phyloP scores from a whole-genome alignment of 2,113 vertebrate species.

The Lasiurus cinereus region DNA sequence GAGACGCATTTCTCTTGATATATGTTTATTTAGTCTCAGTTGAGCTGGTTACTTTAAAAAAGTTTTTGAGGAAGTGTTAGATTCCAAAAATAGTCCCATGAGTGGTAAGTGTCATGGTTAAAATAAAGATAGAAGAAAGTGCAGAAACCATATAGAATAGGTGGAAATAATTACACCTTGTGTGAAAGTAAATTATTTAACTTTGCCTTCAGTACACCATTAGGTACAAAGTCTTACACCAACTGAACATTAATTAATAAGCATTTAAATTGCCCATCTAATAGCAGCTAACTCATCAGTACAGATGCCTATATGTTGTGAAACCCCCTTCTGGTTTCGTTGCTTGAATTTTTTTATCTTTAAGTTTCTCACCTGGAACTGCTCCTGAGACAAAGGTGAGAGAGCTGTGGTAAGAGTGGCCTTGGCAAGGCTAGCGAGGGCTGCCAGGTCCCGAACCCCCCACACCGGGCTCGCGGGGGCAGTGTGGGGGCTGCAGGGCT shows the following conservation, averaged over 20 bases:
- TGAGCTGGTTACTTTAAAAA: neutral
- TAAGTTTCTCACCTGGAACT: neutral
- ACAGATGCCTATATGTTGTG: neutral
- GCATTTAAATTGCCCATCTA: neutral
- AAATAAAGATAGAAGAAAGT: neutral
- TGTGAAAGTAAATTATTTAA: conserved; percentile 7
- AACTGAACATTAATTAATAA: neutral
- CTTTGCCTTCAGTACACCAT: neutral
- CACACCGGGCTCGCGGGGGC: neutral
- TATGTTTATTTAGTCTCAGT: conserved; percentile 11
- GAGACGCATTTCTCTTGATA: neutral
- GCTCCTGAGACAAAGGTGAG: neutral
- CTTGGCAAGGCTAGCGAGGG: neutral
- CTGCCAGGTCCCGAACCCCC: neutral
- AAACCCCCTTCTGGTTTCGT: neutral
- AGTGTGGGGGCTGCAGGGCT: fast-evolving
- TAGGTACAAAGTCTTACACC: neutral
- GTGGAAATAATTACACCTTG: neutral
- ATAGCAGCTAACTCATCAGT: neutral
- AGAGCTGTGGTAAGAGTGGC: neutral
- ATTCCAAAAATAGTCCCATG: neutral
- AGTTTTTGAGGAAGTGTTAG: neutral
- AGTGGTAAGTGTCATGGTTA: neutral
- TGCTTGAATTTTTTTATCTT: neutral
- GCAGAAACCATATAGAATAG: neutral